Evolutionary conservation across 2,888 invertebrate species (phyloP).

Genomic region (Dolichopus griseipennis): DNA sequence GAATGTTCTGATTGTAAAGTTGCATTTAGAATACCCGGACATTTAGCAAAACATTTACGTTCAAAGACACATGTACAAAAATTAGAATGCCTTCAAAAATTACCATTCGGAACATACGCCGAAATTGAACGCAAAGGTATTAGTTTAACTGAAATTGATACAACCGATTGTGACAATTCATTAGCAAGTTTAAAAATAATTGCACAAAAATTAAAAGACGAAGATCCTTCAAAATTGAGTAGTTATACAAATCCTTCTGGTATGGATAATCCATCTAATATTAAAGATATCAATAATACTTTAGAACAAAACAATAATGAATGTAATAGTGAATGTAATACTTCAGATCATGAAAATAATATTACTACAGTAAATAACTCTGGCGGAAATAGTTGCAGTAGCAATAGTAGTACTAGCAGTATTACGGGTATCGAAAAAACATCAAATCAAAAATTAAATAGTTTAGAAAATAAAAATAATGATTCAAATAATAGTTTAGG

Average conservation of each 20-base stretch:
- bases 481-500: neutral
- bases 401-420: neutral
- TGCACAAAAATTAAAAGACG: slow-evolving; percentile 71
- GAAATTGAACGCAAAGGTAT: slow-evolving; percentile 86
- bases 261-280: slow-evolving; percentile 23
- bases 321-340: slow-evolving; percentile 22
- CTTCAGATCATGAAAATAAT: slow-evolving; percentile 9
- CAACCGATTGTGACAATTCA: slow-evolving; percentile 92
- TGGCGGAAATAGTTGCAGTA: neutral
- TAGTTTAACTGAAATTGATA: slow-evolving; percentile 89
- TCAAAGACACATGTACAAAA: slow-evolving; percentile 95
- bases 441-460: neutral
- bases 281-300: slow-evolving; percentile 1
- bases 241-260: slow-evolving; percentile 39
- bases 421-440: neutral
- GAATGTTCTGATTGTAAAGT: slow-evolving; percentile 93
- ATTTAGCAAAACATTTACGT: slow-evolving; percentile 91
- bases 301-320: slow-evolving; percentile 15
- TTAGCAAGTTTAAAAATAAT: slow-evolving; percentile 76
- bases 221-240: slow-evolving; percentile 69
- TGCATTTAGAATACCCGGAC: slow-evolving; percentile 93
- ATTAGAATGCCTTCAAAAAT: slow-evolving; percentile 81
- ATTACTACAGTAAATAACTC: neutral
- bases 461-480: neutral
- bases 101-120: slow-evolving; percentile 89